Conservation (phyloP, 2,797 vertebrate genomes). For the Sebastes ruberrimus region DNA sequence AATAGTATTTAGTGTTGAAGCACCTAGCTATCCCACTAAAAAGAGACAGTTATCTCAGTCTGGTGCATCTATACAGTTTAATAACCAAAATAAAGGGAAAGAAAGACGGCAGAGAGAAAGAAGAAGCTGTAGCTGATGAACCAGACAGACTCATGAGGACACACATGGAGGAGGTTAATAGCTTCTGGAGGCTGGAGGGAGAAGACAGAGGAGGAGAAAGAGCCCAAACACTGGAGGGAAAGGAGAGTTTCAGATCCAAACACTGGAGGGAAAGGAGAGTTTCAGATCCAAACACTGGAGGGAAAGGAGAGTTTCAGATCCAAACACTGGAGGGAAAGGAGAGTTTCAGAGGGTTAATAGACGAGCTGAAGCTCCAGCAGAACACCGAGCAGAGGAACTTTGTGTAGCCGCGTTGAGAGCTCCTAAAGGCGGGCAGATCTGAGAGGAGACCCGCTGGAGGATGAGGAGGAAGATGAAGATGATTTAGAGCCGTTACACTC, state of each 20-base stretch:
- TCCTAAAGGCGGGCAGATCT: neutral
- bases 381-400: constrained; percentile 30
- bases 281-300: too few relatives aligned
- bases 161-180: constrained; percentile 62
- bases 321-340: too few relatives aligned
- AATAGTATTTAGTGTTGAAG: too few relatives aligned
- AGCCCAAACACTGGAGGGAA: too few relatives aligned
- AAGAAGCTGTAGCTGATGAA: neutral
- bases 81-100: neutral
- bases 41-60: neutral
- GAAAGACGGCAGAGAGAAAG: constrained; percentile 13
- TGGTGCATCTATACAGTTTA: neutral
- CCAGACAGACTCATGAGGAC: neutral
- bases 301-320: too few relatives aligned
- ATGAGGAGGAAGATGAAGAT: too few relatives aligned
- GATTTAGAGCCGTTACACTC: too few relatives aligned
- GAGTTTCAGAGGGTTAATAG: neutral
- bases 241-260: too few relatives aligned
- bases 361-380: neutral
- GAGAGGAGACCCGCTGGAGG: too few relatives aligned
- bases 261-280: too few relatives aligned
- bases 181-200: neutral
- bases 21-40: fast-evolving
- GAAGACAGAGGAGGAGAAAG: fast-evolving
- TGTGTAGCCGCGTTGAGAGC: neutral